A percentile compares a stretch with the other conserved stretches of the same genome.
phyloP scores from a whole-genome alignment of 2,113 vertebrate genomes.

The Sylvietta virens region DNA sequence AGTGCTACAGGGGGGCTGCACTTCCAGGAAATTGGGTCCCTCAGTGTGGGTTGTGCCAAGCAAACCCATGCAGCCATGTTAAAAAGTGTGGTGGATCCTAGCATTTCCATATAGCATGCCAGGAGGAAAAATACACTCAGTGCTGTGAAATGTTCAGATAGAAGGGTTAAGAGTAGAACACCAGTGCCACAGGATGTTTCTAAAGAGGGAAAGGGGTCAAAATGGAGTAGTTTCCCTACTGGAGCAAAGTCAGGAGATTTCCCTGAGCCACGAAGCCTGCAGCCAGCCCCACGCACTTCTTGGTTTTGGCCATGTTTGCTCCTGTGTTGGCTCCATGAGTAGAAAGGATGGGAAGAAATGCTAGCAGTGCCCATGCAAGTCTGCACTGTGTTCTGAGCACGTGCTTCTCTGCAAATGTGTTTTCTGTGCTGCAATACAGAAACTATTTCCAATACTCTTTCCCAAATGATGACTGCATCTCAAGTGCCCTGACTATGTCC shows the following conservation, averaged over 20 bases:
- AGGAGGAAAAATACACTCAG: neutral
- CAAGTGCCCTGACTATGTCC: neutral
- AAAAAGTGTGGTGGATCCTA: neutral
- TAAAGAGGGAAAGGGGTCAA: neutral
- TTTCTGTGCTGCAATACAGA: neutral
- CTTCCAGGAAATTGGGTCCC: neutral
- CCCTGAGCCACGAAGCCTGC: neutral
- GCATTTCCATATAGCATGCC: neutral
- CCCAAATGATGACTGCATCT: neutral
- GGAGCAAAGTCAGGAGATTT: neutral
- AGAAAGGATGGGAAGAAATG: neutral
- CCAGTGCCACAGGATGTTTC: neutral
- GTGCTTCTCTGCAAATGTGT: fast-evolving
- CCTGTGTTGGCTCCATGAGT: neutral
- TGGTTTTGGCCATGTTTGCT: neutral
- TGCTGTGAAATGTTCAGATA: neutral
- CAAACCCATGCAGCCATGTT: neutral
- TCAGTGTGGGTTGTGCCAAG: neutral
- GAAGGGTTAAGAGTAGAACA: neutral
- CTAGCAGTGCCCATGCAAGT: neutral
- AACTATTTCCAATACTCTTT: neutral
- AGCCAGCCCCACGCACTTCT: fast-evolving
- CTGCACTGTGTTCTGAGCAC: fast-evolving
- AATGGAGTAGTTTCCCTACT: neutral
- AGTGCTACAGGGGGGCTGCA: fast-evolving